Conservation (phyloP, 2,797 vertebrate species). For the Cuniculus paca region DNA sequence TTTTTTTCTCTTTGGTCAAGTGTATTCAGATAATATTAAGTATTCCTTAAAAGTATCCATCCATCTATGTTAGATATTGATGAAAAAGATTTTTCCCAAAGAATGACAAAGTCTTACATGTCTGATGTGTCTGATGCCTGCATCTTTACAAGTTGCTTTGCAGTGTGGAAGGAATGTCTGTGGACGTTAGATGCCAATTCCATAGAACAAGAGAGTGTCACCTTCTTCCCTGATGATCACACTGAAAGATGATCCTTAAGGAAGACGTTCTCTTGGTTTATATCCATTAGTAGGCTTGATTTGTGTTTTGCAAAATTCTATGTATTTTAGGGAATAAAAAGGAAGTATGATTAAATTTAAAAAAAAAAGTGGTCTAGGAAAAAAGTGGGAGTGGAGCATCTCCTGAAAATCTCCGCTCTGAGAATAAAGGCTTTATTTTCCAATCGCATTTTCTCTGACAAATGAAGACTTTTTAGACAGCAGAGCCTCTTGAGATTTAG, state of each 20-base stretch:
- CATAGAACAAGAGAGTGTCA: background rate
- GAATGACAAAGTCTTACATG: background rate
- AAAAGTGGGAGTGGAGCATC: background rate
- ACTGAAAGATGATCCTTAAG: background rate
- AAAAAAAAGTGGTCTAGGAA: background rate
- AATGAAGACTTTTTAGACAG: background rate
- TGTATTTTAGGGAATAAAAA: background rate
- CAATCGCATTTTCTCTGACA: background rate
- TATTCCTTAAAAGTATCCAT: background rate
- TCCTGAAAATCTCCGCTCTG: background rate
- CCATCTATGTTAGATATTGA: background rate
- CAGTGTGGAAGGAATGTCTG: background rate
- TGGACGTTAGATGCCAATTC: background rate
- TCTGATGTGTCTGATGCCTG: background rate
- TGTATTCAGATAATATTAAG: background rate
- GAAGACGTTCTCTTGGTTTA: background rate
- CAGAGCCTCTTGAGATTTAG: background rate
- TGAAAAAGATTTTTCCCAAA: background rate
- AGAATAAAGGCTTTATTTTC: background rate
- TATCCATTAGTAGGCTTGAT: background rate
- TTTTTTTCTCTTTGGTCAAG: background rate
- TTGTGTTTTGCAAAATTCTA: background rate
- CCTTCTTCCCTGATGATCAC: background rate
- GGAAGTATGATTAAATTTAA: background rate
- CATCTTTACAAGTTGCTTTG: background rate